phyloP scores from a whole-genome alignment of 2,888 invertebrate genomes.

The Eustalomyia histrio region DNA sequence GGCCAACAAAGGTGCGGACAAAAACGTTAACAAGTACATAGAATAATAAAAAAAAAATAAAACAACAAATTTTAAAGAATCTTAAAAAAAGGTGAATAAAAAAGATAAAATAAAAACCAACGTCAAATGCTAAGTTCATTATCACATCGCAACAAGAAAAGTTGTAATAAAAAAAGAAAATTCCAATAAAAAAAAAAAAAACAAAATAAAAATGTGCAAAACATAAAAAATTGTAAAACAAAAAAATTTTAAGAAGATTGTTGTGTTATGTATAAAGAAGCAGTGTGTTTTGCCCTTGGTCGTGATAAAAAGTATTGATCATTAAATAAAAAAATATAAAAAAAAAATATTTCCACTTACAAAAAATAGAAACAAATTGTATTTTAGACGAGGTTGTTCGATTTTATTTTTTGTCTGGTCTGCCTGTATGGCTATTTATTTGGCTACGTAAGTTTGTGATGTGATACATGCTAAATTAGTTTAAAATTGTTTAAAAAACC shows the following conservation, averaged over 20 bases:
- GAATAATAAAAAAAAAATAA: slow-evolving; percentile 29
- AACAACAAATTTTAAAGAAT: slow-evolving; percentile 13
- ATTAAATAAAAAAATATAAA: slow-evolving; percentile 26
- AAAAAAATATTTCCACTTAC: slow-evolving; percentile 25
- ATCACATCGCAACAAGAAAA: slow-evolving; percentile 41
- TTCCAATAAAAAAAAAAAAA: slow-evolving; percentile 43
- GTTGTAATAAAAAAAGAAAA: slow-evolving; percentile 42
- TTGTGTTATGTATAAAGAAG: slow-evolving; percentile 10
- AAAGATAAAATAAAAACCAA: slow-evolving; percentile 24
- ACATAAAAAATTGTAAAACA: not conserved
- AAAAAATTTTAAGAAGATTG: not conserved
- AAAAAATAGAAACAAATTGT: slow-evolving; percentile 13
- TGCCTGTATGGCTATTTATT: slow-evolving; percentile 8
- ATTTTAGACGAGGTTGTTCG: slow-evolving; percentile 23
- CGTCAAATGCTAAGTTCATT: slow-evolving; percentile 56
- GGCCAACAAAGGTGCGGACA: slow-evolving; percentile 55
- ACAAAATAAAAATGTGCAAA: slow-evolving; percentile 1
- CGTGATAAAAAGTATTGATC: slow-evolving; percentile 55
- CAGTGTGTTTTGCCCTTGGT: slow-evolving; percentile 54
- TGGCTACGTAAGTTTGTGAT: slow-evolving; percentile 30
- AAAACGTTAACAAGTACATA: slow-evolving; percentile 45
- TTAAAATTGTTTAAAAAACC: slow-evolving; percentile 36
- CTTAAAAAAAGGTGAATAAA: slow-evolving; percentile 3
- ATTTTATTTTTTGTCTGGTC: not conserved
- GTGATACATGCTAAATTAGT: slow-evolving; percentile 39